Base-by-base conservation (phyloP, 92 coral and sea anemone species). In the Porites evermanni region DNA sequence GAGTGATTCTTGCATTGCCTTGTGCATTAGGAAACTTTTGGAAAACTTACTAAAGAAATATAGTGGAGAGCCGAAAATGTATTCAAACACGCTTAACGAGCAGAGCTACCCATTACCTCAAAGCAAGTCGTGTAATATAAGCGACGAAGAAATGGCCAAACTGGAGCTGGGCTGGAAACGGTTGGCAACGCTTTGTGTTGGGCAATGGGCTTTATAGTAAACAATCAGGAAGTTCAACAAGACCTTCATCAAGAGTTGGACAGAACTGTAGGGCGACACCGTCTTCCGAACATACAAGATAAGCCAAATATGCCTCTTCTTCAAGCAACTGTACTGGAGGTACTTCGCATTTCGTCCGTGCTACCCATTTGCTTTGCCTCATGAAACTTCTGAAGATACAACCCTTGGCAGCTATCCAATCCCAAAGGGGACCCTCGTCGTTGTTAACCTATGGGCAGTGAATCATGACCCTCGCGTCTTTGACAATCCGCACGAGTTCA, bases 391-490 rank as follows among this genome's bases (percentile, higher is more conserved):
- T 50, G 85, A 84, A 67, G 78, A 93, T 54, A 87, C 95, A 38
- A 64, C 75, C 13, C 84, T 93, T 64, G 91, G 91, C 29, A 79
- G 89, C 11, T 93, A 93, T 77, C 51, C 70, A 72, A 65, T 93
- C 59, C 95, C 95, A 59, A 85, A 70, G 85, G 95, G 82, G 53
- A 90, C 92, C 59, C 79, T 93, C 74, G 92, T 90, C 70, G 53
- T 93, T 68, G 90, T 88, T n/a, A 93, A 93, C 73, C 84, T 93
- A 64, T 90, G 94, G 94, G 93, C 90, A 21, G 91, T 91, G 64
- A 93, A 93, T 82, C 96, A 91, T 83, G 96, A 93, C 89, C 88
- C 91, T 76, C 81, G 88, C 73, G 88, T 84, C 82, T 93, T 93
- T 81, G 64, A 88, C 66, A 76, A 88, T 3, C 75, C 96, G 24